These are phyloP conservation scores for Drosophila ohnishii DNA, from an alignment of 1,140 invertebrate species.

Conservation along the genomic window DNA sequence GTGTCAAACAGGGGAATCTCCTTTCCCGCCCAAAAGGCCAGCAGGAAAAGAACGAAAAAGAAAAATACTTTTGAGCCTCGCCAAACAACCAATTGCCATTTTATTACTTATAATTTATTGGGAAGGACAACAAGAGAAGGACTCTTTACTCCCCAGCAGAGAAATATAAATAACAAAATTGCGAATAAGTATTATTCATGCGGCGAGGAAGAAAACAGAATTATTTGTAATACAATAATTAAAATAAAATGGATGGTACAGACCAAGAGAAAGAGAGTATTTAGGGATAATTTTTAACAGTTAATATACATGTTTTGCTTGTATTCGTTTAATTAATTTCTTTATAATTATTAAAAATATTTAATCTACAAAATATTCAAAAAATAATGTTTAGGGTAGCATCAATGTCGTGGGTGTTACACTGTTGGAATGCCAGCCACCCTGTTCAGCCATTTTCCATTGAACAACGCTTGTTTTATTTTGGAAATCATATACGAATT, in stretches of 20 bases:
- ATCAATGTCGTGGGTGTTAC: not conserved
- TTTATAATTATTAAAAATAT: too few relatives aligned
- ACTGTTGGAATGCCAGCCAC: slow-evolving; percentile 14
- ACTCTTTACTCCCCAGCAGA: slow-evolving; percentile 27
- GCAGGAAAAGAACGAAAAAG: not conserved
- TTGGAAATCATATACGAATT: slow-evolving; percentile 79
- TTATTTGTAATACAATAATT: too few relatives aligned
- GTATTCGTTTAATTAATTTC: not conserved
- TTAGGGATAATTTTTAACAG: not conserved
- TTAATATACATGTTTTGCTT: not conserved
- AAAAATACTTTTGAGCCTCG: slow-evolving; percentile 60
- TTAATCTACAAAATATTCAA: not conserved
- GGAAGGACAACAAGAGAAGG: slow-evolving; percentile 45
- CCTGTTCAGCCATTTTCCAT: slow-evolving; percentile 8
- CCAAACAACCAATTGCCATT: slow-evolving; percentile 76
- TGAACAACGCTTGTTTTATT: slow-evolving; percentile 12
- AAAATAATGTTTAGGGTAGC: not conserved
- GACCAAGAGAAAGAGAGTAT: not conserved
- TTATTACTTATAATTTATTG: slow-evolving; percentile 79
- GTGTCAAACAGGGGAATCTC: slow-evolving; percentile 58
- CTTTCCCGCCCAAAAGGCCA: not conserved
- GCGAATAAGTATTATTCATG: slow-evolving; percentile 57
- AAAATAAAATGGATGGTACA: not conserved
- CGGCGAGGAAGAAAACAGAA: slow-evolving; percentile 17
- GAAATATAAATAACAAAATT: slow-evolving; percentile 71